Base-by-base conservation (phyloP, 1,140 invertebrate species). In the Ladona fulva region DNA sequence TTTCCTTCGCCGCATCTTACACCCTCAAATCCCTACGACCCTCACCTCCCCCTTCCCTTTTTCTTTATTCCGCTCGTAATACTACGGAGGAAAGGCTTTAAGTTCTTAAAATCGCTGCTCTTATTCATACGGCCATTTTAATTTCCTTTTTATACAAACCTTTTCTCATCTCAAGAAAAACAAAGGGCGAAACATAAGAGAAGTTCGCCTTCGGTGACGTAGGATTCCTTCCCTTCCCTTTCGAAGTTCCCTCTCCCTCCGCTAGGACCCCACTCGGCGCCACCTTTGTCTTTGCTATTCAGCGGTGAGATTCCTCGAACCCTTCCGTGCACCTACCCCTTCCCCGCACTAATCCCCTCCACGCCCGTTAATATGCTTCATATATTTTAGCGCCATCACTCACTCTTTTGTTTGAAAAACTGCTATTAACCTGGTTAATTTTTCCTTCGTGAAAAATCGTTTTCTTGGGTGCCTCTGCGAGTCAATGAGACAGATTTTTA, bases 101-200 rank as follows among this genome's bases (percentile, higher is more conserved):
- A 76, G 75, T 76, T 76, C 52, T 66, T 66, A 66, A 66, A 66
- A 66, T 66, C 52, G 52, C 52, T 66, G 52, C 52, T 66, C n/a
- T 66, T 66, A 66, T 66, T 66, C 52, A 66, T 66, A 22, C n/a
- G 52, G 52, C 52, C 52, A 66, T 66, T 66, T 66, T 66, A 66
- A 66, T 66, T 19, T 66, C 52, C 52, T 66, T 66, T 66, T 66
- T 66, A 16, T 19, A 16, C 16, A 66, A 66, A 66, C 52, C 52
- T 66, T 66, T 66, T 22, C 52, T 66, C 52, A 66, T 66, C 52
- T 66, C 52, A 66, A 16, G 52, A 22, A 66, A 66, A 66, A 66
- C 52, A 66, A 66, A 66, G 12, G 52, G 14, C 52, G 52, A 66
- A 19, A 66, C 52, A 66, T 19, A 66, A 22, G 52, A 22, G 52